Percentiles rank a stretch among this genome's conserved stretches.
Evolutionary conservation across 2,888 invertebrate species (phyloP).

Genomic region (Standfussiana lucernea): DNA sequence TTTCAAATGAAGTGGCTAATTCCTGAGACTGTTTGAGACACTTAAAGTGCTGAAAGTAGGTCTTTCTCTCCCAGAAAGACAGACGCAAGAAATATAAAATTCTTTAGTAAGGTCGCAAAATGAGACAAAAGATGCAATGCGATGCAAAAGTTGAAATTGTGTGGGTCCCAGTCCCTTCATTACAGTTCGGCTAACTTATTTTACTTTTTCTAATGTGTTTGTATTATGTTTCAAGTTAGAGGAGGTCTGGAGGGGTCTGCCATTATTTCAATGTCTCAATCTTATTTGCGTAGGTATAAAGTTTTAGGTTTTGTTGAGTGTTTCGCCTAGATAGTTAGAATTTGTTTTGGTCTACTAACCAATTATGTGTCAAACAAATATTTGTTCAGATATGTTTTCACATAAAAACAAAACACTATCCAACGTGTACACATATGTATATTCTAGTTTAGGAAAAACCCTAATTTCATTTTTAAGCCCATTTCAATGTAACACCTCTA

Average conservation of each 20-base stretch:
- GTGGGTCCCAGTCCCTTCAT: slow-evolving; percentile 35
- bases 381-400: background rate
- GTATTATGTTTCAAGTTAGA: slow-evolving; percentile 43
- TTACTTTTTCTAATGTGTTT: slow-evolving; percentile 51
- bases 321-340: background rate
- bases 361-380: background rate
- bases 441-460: background rate
- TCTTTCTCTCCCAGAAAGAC: slow-evolving; percentile 14
- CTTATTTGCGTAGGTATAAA: slow-evolving; percentile 43
- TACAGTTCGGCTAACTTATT: slow-evolving; percentile 54
- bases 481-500: background rate
- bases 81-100: slow-evolving; percentile 15
- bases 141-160: slow-evolving; percentile 53
- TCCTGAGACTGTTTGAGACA: slow-evolving; percentile 31
- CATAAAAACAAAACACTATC: background rate
- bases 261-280: slow-evolving; percentile 37
- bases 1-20: slow-evolving; percentile 53
- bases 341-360: background rate
- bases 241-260: slow-evolving; percentile 28
- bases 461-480: background rate
- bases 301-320: slow-evolving; percentile 10
- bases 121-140: slow-evolving; percentile 31
- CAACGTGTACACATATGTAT: background rate
- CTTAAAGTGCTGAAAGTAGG: slow-evolving; percentile 9
- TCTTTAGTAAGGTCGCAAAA: background rate